A percentile compares a stretch with the other conserved stretches of the same genome.
Evolutionary conservation across 2,797 vertebrate genomes (phyloP).

Genomic region (Gila robusta): DNA sequence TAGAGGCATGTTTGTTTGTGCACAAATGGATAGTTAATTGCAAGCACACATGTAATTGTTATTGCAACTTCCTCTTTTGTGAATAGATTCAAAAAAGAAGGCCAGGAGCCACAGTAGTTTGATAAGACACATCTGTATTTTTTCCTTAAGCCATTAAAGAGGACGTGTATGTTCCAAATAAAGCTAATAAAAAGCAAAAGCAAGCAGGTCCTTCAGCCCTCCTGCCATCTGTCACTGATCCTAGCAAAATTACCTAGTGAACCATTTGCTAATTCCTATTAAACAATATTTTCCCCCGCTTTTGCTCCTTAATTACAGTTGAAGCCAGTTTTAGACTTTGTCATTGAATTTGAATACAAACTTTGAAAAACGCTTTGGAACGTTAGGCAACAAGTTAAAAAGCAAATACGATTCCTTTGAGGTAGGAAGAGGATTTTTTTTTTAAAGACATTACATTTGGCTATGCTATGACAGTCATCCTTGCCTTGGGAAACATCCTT

Average conservation of each 20-base stretch:
- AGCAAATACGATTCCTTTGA: conserved; percentile 22
- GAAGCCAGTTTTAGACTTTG: conserved; percentile 43
- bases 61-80: conserved; percentile 46
- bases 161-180: conserved; percentile 25
- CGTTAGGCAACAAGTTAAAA: conserved; percentile 32
- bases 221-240: conserved; percentile 45
- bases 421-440: conserved; percentile 15
- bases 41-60: conserved; percentile 50
- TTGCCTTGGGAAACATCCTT: conserved; percentile 54
- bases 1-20: conserved; percentile 32
- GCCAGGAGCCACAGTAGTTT: conserved; percentile 37
- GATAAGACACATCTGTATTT: conserved; percentile 54
- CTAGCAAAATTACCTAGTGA: conserved; percentile 34
- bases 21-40: conserved; percentile 52
- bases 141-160: conserved; percentile 44
- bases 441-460: conserved; percentile 38
- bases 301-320: conserved; percentile 32
- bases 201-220: conserved; percentile 37
- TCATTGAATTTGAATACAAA: conserved; percentile 51
- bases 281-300: neutral
- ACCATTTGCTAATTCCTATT: conserved; percentile 30
- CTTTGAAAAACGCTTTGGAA: conserved; percentile 38
- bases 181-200: conserved; percentile 41
- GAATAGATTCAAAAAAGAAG: conserved; percentile 38
- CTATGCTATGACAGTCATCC: conserved; percentile 58